These are phyloP conservation scores for Penaeus monodon DNA, from an alignment of 2,888 invertebrate species.

Conservation along the genomic window DNA sequence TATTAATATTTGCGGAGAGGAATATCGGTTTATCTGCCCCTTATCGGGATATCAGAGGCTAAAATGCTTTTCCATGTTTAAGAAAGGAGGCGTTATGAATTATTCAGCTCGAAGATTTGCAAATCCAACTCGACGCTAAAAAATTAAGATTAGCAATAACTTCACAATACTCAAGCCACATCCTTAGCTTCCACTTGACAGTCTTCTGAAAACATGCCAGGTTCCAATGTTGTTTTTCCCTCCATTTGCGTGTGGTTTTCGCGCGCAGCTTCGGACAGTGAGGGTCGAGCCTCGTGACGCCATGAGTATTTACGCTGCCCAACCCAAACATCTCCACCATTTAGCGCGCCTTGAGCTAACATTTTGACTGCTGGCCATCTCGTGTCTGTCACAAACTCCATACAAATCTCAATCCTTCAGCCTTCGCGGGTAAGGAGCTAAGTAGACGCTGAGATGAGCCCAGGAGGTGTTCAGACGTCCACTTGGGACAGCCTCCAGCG, in stretches of 20 bases:
- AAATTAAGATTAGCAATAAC: constrained; percentile 58
- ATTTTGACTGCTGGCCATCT: constrained; percentile 59
- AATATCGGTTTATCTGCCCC: no score
- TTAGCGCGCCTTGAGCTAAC: constrained; percentile 59
- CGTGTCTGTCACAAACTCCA: constrained; percentile 54
- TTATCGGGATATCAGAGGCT: no score
- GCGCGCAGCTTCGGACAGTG: constrained; percentile 53
- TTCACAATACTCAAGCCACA: constrained; percentile 45
- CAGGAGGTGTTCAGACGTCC: constrained; percentile 27
- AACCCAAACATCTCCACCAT: constrained; percentile 56
- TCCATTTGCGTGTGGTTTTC: constrained; percentile 58
- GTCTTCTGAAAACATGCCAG: constrained; percentile 56
- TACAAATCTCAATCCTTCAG: constrained; percentile 53
- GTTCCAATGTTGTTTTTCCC: constrained; percentile 55
- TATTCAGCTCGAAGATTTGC: constrained; percentile 37
- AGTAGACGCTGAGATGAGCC: not conserved
- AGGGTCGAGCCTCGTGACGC: constrained; percentile 51
- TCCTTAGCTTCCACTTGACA: constrained; percentile 42
- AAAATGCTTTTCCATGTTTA: constrained; percentile 16
- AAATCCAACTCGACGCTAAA: constrained; percentile 44
- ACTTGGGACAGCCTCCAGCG: constrained; percentile 39
- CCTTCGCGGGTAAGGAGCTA: constrained; percentile 12
- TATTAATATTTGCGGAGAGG: no score
- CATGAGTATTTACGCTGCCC: constrained; percentile 52
- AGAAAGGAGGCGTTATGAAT: constrained; percentile 18